Evolutionary conservation across 2,797 vertebrate genomes (phyloP).

Genomic region (Parambassis ranga): DNA sequence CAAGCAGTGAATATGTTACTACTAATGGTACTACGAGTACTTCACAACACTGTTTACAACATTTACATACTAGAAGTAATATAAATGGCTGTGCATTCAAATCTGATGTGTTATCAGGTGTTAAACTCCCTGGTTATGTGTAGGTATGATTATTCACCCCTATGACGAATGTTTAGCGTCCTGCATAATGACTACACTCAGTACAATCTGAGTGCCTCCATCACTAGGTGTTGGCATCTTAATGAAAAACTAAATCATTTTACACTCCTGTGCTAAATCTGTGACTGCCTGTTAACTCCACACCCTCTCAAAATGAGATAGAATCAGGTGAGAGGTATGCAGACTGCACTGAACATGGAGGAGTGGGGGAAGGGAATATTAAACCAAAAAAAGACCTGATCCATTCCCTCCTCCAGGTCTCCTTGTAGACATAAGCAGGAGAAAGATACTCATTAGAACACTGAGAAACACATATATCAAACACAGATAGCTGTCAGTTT

Average conservation of each 20-base stretch:
- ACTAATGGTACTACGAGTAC: too few relatives aligned
- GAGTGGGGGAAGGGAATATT: conserved; percentile 32
- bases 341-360: conserved; percentile 29
- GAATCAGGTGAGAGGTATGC: conserved; percentile 36
- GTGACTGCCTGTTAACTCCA: background rate
- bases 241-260: too few relatives aligned
- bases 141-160: too few relatives aligned
- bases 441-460: conserved; percentile 66
- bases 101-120: too few relatives aligned
- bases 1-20: too few relatives aligned
- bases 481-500: conserved; percentile 52
- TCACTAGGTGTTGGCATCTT: background rate
- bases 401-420: conserved; percentile 37
- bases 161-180: too few relatives aligned
- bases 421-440: conserved; percentile 33
- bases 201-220: background rate
- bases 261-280: background rate
- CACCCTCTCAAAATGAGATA: conserved; percentile 29
- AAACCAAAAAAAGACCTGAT: conserved; percentile 36
- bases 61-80: too few relatives aligned
- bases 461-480: conserved; percentile 68
- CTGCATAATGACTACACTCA: background rate
- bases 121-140: too few relatives aligned
- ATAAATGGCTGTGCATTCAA: too few relatives aligned
- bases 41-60: too few relatives aligned